Evolutionary conservation across 2,888 invertebrate genomes (phyloP).

Genomic region (Tolmerus cingulatus): DNA sequence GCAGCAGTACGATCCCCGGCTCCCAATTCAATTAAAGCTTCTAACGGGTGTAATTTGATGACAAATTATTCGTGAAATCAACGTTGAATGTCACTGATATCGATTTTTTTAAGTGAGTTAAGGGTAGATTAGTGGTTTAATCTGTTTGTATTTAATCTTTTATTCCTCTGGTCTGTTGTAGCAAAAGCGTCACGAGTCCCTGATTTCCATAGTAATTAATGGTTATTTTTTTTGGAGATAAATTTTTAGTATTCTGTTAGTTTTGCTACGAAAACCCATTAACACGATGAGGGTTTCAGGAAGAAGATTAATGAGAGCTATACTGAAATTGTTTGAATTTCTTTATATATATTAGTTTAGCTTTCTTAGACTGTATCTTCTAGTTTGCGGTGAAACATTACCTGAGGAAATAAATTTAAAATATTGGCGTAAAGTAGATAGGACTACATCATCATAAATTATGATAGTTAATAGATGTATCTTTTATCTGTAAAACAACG

Average conservation of each 20-base stretch:
- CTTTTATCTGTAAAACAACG: too few relatives aligned
- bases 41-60: neutral
- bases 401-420: too few relatives aligned
- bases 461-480: too few relatives aligned
- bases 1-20: neutral
- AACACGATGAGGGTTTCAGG: neutral
- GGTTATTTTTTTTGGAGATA: neutral
- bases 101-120: neutral
- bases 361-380: neutral
- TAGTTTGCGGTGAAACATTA: too few relatives aligned
- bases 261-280: neutral
- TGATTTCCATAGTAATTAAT: neutral
- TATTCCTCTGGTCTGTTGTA: neutral
- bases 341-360: too few relatives aligned
- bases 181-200: neutral
- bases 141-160: neutral
- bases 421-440: too few relatives aligned
- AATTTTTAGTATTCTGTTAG: neutral
- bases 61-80: neutral
- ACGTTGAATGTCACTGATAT: neutral
- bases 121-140: neutral
- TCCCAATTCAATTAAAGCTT: neutral
- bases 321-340: neutral
- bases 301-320: neutral
- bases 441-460: too few relatives aligned